Evolutionary conservation across 2,797 vertebrate genomes (phyloP).

Genomic region (Hemitrygon akajei): DNA sequence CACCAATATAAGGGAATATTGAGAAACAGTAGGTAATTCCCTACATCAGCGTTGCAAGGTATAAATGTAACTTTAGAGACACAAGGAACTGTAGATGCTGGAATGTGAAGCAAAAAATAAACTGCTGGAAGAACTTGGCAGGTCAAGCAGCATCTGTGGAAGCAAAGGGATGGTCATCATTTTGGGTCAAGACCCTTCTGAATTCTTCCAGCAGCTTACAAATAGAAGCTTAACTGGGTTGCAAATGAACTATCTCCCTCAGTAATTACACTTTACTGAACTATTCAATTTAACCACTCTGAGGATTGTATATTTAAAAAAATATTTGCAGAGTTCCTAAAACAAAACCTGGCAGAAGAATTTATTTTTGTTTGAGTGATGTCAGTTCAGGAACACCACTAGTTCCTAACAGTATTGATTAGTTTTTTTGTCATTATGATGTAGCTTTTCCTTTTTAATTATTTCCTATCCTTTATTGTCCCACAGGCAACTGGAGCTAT

Average conservation of each 20-base stretch:
- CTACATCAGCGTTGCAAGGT: neutral
- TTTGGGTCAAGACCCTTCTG: too few species aligned
- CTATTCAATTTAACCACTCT: neutral
- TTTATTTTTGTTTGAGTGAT: neutral
- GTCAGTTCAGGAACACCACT: neutral
- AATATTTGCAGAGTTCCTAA: neutral
- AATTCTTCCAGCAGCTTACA: too few species aligned
- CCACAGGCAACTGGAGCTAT: conserved; percentile 91
- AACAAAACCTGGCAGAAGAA: neutral
- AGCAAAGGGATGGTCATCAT: too few species aligned
- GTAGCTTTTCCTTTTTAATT: neutral
- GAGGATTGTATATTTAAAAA: neutral
- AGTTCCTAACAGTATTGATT: conserved; percentile 5
- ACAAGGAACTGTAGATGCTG: too few species aligned
- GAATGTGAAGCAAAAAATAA: too few species aligned
- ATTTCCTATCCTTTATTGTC: conserved; percentile 46
- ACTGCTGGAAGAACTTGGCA: too few species aligned
- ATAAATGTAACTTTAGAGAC: neutral
- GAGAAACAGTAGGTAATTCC: neutral
- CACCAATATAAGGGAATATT: neutral
- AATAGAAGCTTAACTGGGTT: too few species aligned
- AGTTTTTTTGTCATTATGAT: neutral
- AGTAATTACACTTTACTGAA: neutral
- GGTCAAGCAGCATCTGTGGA: too few species aligned
- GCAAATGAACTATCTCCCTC: neutral